These are phyloP conservation scores for Spicauda simplicius DNA, from an alignment of 2,888 invertebrate genomes.

Conservation along the genomic window DNA sequence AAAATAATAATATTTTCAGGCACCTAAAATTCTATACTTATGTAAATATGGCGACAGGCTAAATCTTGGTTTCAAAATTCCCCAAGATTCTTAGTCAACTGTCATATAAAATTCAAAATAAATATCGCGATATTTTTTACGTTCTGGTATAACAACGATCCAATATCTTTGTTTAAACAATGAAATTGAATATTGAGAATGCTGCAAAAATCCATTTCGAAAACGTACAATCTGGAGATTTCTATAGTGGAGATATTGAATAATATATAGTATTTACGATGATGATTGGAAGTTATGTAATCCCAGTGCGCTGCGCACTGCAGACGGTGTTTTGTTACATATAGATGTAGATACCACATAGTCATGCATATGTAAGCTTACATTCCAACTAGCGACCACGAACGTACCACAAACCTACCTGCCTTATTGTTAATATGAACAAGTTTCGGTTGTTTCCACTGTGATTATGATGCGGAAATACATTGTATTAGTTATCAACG, in stretches of 20 bases:
- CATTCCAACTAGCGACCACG: slow-evolving; percentile 22
- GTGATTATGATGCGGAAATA: neutral
- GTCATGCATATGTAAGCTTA: slow-evolving; percentile 27
- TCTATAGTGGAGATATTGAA: slow-evolving; percentile 60
- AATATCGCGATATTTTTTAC: neutral
- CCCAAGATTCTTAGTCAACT: no score
- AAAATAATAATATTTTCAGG: neutral
- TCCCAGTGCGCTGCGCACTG: slow-evolving; percentile 73
- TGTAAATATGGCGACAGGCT: no score
- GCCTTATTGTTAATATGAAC: slow-evolving; percentile 17
- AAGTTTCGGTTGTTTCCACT: slow-evolving; percentile 9
- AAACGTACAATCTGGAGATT: slow-evolving; percentile 55
- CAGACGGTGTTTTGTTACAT: slow-evolving; percentile 50
- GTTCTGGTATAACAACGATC: slow-evolving; percentile 53
- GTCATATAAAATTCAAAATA: neutral
- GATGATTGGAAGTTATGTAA: slow-evolving; percentile 70
- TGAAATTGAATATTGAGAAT: slow-evolving; percentile 69
- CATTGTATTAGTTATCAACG: neutral
- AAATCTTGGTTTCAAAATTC: no score
- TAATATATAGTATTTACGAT: slow-evolving; percentile 70
- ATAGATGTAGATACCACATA: slow-evolving; percentile 20
- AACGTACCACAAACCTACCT: slow-evolving; percentile 17
- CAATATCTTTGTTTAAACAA: slow-evolving; percentile 75
- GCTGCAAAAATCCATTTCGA: slow-evolving; percentile 63
- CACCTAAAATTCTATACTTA: no score